Evolutionary conservation across 37 sponge, comb jelly and placozoan species (phyloP).

Genomic region (Beroe ovata): DNA sequence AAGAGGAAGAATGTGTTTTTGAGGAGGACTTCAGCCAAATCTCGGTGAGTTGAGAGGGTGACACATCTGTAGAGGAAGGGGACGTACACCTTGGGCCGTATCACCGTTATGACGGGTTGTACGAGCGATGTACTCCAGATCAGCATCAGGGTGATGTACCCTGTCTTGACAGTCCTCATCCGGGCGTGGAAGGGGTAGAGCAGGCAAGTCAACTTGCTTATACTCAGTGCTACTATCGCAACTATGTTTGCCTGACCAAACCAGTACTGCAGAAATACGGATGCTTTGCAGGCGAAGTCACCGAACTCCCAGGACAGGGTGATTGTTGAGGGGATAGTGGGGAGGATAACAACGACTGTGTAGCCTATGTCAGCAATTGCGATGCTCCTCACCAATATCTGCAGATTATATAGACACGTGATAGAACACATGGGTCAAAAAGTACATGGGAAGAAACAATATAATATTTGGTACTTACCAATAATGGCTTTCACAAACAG

Average conservation of each 20-base stretch:
- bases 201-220: conserved; percentile 13
- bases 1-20: neutral
- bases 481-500: too few relatives aligned
- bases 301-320: neutral
- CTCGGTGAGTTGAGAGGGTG: neutral
- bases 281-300: neutral
- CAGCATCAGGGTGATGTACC: neutral
- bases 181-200: neutral
- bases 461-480: too few relatives aligned
- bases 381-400: neutral
- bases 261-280: neutral
- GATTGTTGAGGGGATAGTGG: neutral
- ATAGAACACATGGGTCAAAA: neutral
- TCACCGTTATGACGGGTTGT: neutral
- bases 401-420: neutral
- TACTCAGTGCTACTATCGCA: neutral
- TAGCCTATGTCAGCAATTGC: conserved; percentile 29
- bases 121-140: neutral
- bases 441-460: neutral
- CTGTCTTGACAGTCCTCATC: neutral
- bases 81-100: neutral
- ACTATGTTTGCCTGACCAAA: neutral
- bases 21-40: neutral
- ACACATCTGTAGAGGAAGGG: neutral
- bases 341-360: conserved; percentile 11